A percentile compares a stretch with the other conserved stretches of the same genome.
phyloP scores from a whole-genome alignment of 2,113 vertebrate species.

The Neopipo cinnamomea region DNA sequence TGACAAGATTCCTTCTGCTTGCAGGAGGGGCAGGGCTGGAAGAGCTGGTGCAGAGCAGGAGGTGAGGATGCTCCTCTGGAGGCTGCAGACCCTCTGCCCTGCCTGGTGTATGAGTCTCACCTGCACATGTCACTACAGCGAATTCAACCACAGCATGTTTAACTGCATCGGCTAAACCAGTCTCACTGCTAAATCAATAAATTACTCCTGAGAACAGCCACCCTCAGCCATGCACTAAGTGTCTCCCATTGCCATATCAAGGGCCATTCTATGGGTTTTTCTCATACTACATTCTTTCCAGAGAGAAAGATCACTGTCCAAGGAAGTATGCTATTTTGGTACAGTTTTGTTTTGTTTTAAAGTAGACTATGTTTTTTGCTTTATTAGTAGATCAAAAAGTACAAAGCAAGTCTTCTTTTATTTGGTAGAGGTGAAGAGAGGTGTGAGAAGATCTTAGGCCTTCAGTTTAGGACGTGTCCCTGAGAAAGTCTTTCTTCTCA shows the following conservation, averaged over 20 bases:
- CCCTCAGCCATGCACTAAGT: neutral
- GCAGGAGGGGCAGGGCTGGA: neutral
- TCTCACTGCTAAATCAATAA: neutral
- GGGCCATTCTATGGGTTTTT: neutral
- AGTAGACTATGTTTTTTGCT: neutral
- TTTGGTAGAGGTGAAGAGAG: neutral
- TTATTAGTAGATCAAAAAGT: neutral
- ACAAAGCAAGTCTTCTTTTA: neutral
- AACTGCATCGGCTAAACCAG: neutral
- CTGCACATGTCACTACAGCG: no score
- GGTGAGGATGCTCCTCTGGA: neutral
- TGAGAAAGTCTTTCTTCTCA: neutral
- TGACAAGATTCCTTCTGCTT: neutral
- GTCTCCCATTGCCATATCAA: neutral
- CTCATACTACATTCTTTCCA: neutral
- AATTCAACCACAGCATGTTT: neutral
- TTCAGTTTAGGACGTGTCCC: neutral
- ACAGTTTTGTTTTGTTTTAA: neutral
- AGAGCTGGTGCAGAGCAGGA: neutral
- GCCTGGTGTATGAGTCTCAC: fast-evolving
- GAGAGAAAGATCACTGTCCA: neutral
- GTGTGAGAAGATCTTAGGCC: neutral
- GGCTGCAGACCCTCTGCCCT: neutral
- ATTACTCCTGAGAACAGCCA: neutral
- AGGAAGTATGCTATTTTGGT: neutral